Base-by-base conservation (phyloP, 1,140 invertebrate genomes). In the Dreissena rostriformis region DNA sequence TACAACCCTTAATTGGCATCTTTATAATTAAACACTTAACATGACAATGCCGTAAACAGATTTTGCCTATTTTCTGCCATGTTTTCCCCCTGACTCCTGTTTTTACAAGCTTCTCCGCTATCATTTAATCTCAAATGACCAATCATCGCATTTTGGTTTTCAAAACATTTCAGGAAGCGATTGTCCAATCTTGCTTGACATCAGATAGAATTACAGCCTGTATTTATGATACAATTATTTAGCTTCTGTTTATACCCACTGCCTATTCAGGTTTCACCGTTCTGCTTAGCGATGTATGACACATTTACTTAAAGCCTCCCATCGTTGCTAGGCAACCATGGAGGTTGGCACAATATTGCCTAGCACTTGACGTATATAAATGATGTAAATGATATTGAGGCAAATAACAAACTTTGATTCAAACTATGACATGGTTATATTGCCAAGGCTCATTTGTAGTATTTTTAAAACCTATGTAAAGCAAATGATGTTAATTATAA, bases 211-310 rank as follows among this genome's bases (percentile, higher is more conserved):
- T 79, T 79, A 79, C 76, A 6, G 74, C 52, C n/a, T 14, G 76
- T 67, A 70, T 79, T 68, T 79, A 79, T 70, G 76, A 68, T 79
- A 68, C 65, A 19, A 49, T 79, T 52, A 79, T 79, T 79, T 70
- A 68, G 66, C 55, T 61, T 8, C 51, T 57, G 17, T 39, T 39
- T 39, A 39, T 39, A 39, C 39, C 39, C 39, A 39, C 39, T 39
- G 39, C 39, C 39, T 39, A 8, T 39, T 39, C 39, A 39, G 39
- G 39, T 39, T 39, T 39, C 39, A 39, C 39, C 39, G 39, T 39
- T 39, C 39, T 39, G 39, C 39, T 39, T 39, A 39, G 39, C 39
- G 39, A 39, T 39, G 39, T 39, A 39, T 39, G 39, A 39, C 39
- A 39, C 39, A 39, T 39, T 39, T 39, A 39, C 39, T 39, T 39